Base-by-base conservation (phyloP, 2,888 invertebrate species). In the Heteromyza rotundicornis region DNA sequence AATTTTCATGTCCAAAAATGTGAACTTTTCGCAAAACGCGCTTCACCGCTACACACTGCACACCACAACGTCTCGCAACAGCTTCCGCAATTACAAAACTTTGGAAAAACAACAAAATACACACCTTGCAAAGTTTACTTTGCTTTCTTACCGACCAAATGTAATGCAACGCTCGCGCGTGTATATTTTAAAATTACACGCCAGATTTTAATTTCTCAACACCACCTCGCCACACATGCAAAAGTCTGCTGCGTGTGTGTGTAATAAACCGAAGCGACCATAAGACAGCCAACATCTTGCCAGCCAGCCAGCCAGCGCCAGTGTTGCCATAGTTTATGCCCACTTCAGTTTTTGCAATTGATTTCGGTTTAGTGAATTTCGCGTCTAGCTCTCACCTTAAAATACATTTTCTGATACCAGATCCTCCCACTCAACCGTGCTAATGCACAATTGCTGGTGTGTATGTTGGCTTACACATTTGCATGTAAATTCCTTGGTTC, bases 1-100 rank as follows among this genome's bases (percentile, higher is more conserved):
- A 40, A 40, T 40, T 40, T 40, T n/a, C 40, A 40, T 40, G 40
- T n/a, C 8, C 40, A 40, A 7, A 40, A 8, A 32, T 32, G 7
- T 12, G 12, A 32, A 32, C 32, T 32, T 32, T 5, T 32, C 12
- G 32, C 32, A 32, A 32, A n/a, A n/a, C n/a, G n/a, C 32, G 12
- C 12, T 32, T 32, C 12, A 32, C 32, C 32, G 32, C 32, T 12
- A 32, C 32, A 32, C 32, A 32, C 12, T 32, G 32, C 32, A 8
- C 32, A 32, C 32, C 5, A 12, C 32, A 32, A 12, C 32, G 32
- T 5, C 32, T n/a, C 55, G 67, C 65, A 65, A 72, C 75, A 64
- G 67, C 73, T 73, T 76, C 73, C 73, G 76, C 75, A 76, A 75
- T 76, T 75, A 75, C 73, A 74, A 73, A 73, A 73, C 76, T 73